Conservation (phyloP, 2,888 invertebrate genomes). For the Smittia sp. region DNA sequence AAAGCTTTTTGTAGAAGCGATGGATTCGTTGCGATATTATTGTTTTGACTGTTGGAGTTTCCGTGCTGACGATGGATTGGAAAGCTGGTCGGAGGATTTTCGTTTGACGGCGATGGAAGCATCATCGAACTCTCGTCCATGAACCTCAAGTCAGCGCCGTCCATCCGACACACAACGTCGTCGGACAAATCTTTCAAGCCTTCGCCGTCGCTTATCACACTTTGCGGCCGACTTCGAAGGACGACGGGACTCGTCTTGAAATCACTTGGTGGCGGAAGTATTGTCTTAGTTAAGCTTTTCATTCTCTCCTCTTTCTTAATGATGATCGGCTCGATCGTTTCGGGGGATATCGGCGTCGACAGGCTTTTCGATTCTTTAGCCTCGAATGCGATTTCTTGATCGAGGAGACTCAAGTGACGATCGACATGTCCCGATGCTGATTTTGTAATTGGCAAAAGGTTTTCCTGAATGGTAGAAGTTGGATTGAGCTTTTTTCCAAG, state of each 20-base stretch:
- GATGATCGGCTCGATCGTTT: conserved; percentile 33
- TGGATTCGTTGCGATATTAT: conserved; percentile 57
- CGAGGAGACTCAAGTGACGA: conserved; percentile 1
- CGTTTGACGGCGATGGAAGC: conserved; percentile 73
- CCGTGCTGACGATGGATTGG: conserved; percentile 61
- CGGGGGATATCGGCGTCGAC: conserved; percentile 37
- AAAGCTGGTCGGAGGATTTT: conserved; percentile 69
- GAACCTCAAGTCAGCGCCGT: conserved; percentile 81
- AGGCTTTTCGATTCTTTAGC: conserved; percentile 14
- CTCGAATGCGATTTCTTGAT: conserved; percentile 24
- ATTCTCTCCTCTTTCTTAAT: conserved; percentile 34
- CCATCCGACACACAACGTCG: conserved; percentile 74
- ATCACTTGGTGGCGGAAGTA: conserved; percentile 73
- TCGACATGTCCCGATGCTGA: conserved; percentile 27
- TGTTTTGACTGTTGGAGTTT: conserved; percentile 53
- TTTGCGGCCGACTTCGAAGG: conserved; percentile 36
- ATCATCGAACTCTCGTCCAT: conserved; percentile 91
- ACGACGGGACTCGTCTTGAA: conserved; percentile 55
- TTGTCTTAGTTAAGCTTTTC: conserved; percentile 54
- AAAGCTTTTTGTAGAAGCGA: conserved; percentile 71
- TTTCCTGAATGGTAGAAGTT: conserved; percentile 8
- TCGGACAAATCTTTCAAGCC: conserved; percentile 53
- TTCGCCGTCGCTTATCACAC: conserved; percentile 34
- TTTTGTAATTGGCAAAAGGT: conserved; percentile 32
- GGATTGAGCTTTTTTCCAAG: neutral